These are phyloP conservation scores for Lepidothrix coronata DNA, from an alignment of 2,113 vertebrate species.

Conservation along the genomic window DNA sequence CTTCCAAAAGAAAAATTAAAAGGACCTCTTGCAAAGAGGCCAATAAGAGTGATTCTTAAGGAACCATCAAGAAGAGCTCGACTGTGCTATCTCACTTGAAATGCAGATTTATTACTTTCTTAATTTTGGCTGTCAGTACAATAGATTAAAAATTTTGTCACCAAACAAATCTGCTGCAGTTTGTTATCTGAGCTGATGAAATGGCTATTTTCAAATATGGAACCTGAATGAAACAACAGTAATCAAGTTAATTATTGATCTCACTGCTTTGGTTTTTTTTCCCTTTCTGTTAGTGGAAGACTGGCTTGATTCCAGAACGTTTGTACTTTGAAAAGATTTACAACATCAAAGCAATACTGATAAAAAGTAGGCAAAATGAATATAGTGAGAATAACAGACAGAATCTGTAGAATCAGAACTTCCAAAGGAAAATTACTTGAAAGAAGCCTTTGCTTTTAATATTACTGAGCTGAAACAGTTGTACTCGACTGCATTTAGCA, in stretches of 20 bases:
- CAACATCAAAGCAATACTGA: not conserved
- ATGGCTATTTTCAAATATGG: not conserved
- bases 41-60: not conserved
- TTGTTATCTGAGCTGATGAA: not conserved
- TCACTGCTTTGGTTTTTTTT: not conserved
- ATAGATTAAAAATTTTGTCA: not conserved
- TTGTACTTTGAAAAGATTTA: not conserved
- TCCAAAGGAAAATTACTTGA: not conserved
- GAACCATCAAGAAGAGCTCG: not conserved
- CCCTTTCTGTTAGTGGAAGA: not conserved
- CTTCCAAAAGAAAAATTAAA: slow-evolving; percentile 6
- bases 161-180: not conserved
- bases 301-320: not conserved
- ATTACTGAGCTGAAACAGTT: not conserved
- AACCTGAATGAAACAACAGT: not conserved
- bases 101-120: not conserved
- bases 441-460: not conserved
- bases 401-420: not conserved
- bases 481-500: not conserved
- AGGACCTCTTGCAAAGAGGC: not conserved
- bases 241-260: not conserved
- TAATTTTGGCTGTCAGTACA: not conserved
- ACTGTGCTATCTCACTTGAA: not conserved
- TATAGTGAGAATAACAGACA: not conserved
- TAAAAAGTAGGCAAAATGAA: not conserved